Base-by-base conservation (phyloP, 1,140 invertebrate genomes). In the Patella vulgata region DNA sequence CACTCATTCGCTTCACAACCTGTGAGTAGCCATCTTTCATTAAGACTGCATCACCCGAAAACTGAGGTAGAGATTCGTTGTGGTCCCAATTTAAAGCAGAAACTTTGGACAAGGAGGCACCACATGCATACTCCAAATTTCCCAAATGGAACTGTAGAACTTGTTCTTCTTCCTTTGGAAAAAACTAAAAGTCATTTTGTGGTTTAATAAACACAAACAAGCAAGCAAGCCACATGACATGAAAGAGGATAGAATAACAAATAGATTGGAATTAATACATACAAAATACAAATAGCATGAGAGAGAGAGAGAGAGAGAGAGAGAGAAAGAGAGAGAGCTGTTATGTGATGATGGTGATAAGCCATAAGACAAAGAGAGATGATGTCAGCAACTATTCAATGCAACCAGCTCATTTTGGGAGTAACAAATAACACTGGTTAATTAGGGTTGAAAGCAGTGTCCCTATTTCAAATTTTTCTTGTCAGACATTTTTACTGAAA, bases 61-160 rank as follows among this genome's bases (percentile, higher is more conserved):
- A 85, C 67, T 85, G 84, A 30, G 77, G 79, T 59, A 79, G 72
- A 6, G 65, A 70, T 48, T 86, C 85, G 57, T 85, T 85, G 50
- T 85, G 85, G 63, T 86, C 85, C 85, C 85, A 86, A 64, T 78
- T 60, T 11, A 82, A 59, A 0, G 83, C 70, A 0, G 85, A 86
- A 8, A 86, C 68, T 28, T 78, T 59, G n/a, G 56, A 40, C 1
- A 85, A 66, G 40, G 66, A 70, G 19, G 72, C 62, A 21, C 85
- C 85, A 68, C 84, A 85, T 0, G 84, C 79, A 68, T 80, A 85
- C 66, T 86, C 85, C 42, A 86, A 59, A 63, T 84, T 85, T 46
- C 80, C 71, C 0, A 84, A 69, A 66, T 86, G 80, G 61, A 84
- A 86, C 30, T 84, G 66, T 8, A 86, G 62, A 19, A 85, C 33